Conservation (phyloP, 2,888 invertebrate genomes). For the Hemistola chrysoprasaria region DNA sequence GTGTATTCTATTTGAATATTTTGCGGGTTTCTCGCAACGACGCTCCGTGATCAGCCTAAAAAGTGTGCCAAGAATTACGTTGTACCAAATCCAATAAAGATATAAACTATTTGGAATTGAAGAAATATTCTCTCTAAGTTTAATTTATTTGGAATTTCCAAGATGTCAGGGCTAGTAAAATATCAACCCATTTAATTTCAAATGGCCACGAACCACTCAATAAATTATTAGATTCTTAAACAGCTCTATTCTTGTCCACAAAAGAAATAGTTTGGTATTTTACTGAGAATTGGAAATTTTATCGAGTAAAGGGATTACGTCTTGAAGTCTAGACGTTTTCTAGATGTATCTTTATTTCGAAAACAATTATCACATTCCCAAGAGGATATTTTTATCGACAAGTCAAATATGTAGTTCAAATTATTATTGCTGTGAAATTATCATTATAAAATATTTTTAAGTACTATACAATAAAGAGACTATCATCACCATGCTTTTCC, state of each 20-base stretch:
- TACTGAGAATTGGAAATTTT: too few relatives aligned
- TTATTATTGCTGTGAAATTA: too few relatives aligned
- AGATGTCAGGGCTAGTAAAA: not conserved
- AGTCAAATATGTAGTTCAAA: not conserved
- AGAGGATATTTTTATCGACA: constrained; percentile 5
- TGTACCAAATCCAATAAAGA: constrained; percentile 18
- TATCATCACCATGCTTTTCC: too few relatives aligned
- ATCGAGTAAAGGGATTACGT: not conserved
- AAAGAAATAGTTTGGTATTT: too few relatives aligned
- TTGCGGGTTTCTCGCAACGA: constrained; percentile 29
- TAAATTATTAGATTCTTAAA: too few relatives aligned
- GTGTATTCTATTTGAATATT: constrained; percentile 32
- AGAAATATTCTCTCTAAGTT: not conserved
- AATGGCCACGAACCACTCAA: too few relatives aligned
- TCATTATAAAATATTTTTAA: too few relatives aligned
- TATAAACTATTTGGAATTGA: constrained; percentile 10
- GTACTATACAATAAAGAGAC: too few relatives aligned
- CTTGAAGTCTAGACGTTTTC: not conserved
- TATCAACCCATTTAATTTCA: too few relatives aligned
- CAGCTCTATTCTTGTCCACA: too few relatives aligned
- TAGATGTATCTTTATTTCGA: not conserved
- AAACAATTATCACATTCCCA: constrained; percentile 2
- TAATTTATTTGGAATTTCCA: not conserved
- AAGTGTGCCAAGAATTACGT: constrained; percentile 17
- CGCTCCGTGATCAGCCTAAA: constrained; percentile 29